Conservation (phyloP, 1,140 invertebrate species). For the Papilio dardanus region DNA sequence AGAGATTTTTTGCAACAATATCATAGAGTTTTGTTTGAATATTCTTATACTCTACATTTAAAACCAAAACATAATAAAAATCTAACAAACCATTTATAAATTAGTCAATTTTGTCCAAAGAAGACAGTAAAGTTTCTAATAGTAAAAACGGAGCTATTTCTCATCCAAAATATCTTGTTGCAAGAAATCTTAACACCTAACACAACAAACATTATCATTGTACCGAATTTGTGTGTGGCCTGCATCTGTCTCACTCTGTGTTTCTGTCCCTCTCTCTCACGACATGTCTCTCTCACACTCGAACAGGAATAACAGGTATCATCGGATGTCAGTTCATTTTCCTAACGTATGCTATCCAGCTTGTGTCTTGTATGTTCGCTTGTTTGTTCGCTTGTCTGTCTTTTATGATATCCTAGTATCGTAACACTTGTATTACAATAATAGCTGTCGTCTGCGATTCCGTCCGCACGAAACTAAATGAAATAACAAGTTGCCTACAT, state of each 20-base stretch:
- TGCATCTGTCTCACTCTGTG: slow-evolving; percentile 81
- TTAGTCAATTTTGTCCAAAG: no score
- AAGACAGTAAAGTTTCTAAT: neutral
- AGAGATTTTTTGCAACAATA: neutral
- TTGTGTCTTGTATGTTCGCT: slow-evolving; percentile 74
- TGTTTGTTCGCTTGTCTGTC: slow-evolving; percentile 42
- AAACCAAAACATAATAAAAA: neutral
- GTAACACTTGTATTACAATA: neutral
- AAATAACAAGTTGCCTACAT: no score
- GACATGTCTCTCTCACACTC: slow-evolving; percentile 78
- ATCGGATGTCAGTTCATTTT: slow-evolving; percentile 66
- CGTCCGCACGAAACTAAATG: no score
- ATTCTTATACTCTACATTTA: neutral
- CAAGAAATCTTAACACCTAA: neutral
- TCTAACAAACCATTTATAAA: neutral
- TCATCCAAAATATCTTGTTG: neutral
- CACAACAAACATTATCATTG: slow-evolving; percentile 28
- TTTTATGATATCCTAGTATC: no score
- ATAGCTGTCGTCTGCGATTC: no score
- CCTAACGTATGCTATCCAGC: slow-evolving; percentile 60
- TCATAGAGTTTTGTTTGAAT: neutral
- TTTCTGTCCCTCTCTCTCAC: slow-evolving; percentile 78
- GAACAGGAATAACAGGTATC: slow-evolving; percentile 80
- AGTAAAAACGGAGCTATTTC: neutral
- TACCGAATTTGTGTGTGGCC: slow-evolving; percentile 68